These are phyloP conservation scores for Perizoma flavofasciatum DNA, from an alignment of 2,888 invertebrate species.

Conservation along the genomic window DNA sequence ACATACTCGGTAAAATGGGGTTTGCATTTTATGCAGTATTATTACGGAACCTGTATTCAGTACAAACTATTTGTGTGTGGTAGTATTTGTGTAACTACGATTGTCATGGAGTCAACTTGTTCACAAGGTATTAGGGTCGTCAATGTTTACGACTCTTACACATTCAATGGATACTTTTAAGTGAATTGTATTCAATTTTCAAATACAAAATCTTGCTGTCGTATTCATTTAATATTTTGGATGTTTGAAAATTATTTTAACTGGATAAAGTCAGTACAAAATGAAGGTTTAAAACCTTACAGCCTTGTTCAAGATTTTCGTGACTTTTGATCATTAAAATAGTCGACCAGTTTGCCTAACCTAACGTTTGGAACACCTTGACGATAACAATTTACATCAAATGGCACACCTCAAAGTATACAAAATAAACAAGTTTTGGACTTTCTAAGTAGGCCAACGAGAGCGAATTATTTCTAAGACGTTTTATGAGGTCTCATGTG, in stretches of 20 bases:
- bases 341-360: slow-evolving; percentile 24
- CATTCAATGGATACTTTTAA: not conserved
- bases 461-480: slow-evolving; percentile 11
- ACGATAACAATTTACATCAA: slow-evolving; percentile 19
- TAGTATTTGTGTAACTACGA: too few relatives aligned
- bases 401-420: slow-evolving; percentile 23
- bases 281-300: not conserved
- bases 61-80: too few relatives aligned
- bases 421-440: slow-evolving; percentile 25
- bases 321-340: slow-evolving; percentile 23
- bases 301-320: slow-evolving; percentile 23
- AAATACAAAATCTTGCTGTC: slow-evolving; percentile 1
- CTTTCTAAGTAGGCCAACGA: slow-evolving; percentile 26
- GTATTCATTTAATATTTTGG: not conserved
- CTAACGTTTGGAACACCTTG: slow-evolving; percentile 22
- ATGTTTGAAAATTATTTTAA: not conserved
- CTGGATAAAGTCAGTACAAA: not conserved
- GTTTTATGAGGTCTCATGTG: not conserved
- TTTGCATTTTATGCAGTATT: too few relatives aligned
- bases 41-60: too few relatives aligned
- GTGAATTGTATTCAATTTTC: slow-evolving; percentile 3
- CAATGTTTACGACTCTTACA: slow-evolving; percentile 6
- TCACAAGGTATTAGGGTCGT: too few relatives aligned
- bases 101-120: too few relatives aligned
- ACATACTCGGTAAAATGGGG: too few relatives aligned